A percentile compares a stretch with the other conserved stretches of the same genome.
These are phyloP conservation scores for Paramormyrops kingsleyae DNA, from an alignment of 2,113 vertebrate species.

Conservation along the genomic window DNA sequence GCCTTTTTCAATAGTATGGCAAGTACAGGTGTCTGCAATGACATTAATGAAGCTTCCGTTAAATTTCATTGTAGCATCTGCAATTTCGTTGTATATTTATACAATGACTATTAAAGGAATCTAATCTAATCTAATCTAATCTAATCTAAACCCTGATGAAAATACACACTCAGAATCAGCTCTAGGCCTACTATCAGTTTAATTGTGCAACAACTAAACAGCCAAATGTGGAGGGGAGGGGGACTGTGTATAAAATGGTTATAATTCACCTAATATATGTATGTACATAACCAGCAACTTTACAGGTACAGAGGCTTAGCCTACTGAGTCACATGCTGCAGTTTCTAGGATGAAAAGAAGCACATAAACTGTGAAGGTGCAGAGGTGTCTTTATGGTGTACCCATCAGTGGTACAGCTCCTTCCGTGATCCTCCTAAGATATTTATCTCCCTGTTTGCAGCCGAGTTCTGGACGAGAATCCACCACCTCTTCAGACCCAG, in stretches of 20 bases:
- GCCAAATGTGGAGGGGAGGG: neutral
- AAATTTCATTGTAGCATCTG: too few species aligned
- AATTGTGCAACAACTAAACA: neutral
- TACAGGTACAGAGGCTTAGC: neutral
- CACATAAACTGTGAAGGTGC: neutral
- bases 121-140: too few species aligned
- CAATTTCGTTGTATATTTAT: too few species aligned
- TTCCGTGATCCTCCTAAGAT: neutral
- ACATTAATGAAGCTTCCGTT: too few species aligned
- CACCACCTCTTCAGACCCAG: constrained; percentile 66
- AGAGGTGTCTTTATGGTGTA: neutral
- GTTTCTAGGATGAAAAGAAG: neutral
- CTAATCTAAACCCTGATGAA: neutral
- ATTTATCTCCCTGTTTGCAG: constrained; percentile 50
- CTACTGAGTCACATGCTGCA: neutral
- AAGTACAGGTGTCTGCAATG: too few species aligned
- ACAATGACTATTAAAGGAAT: too few species aligned
- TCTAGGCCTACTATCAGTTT: neutral
- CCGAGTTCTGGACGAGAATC: constrained; percentile 76
- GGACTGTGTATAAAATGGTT: neutral
- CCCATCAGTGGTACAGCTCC: neutral
- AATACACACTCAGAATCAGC: neutral
- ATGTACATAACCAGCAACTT: neutral
- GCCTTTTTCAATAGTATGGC: too few species aligned
- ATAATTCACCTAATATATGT: neutral